Evolutionary conservation across 2,113 vertebrate genomes (phyloP).

Genomic region (Microcebus lehilahytsara): DNA sequence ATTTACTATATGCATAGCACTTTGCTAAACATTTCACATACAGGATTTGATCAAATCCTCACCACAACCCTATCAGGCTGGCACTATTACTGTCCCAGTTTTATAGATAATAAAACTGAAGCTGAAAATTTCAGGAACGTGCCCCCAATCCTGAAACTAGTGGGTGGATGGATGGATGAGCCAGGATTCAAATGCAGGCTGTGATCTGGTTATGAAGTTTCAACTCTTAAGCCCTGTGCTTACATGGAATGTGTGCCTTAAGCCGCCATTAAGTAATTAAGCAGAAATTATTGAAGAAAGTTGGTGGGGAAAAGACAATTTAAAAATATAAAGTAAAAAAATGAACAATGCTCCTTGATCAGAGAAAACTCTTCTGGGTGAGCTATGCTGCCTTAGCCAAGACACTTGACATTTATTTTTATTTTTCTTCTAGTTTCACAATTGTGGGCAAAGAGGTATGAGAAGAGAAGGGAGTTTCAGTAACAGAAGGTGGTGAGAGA

Average conservation of each 20-base stretch:
- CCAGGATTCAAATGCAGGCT: not conserved
- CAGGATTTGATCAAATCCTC: not conserved
- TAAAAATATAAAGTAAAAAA: not conserved
- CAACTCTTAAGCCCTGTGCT: not conserved
- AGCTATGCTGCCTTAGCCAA: not conserved
- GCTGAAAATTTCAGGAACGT: not conserved
- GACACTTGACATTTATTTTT: slow-evolving; percentile 2
- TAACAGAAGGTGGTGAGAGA: not conserved
- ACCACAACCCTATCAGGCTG: too few species aligned
- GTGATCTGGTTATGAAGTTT: not conserved
- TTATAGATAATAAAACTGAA: not conserved
- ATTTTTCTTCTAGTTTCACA: not conserved
- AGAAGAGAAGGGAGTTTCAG: not conserved
- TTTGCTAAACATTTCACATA: not conserved
- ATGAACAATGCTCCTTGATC: not conserved
- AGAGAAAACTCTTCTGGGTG: not conserved
- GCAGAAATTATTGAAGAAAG: not conserved
- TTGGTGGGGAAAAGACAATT: not conserved
- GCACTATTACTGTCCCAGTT: not conserved
- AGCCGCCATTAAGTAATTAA: not conserved
- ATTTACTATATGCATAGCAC: not conserved
- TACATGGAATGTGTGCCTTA: not conserved
- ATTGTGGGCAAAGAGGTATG: not conserved
- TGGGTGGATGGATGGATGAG: not conserved
- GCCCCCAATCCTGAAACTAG: not conserved